Evolutionary conservation across 2,888 invertebrate species (phyloP), one percentile per base, ranked within the genome.

Genomic region (Clusia tigrina): DNA sequence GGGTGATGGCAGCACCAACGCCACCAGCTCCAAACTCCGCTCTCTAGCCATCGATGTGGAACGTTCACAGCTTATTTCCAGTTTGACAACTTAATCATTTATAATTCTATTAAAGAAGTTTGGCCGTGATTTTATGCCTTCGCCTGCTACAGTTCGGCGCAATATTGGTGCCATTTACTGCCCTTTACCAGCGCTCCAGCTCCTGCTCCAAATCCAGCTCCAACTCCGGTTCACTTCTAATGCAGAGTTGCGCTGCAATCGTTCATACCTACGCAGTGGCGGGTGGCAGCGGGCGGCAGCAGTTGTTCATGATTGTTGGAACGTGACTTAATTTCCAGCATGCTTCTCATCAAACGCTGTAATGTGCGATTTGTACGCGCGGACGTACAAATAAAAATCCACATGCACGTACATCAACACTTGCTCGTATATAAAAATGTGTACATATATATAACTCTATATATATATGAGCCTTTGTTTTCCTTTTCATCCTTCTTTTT

Each of bases 271-370:
- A 46, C 18, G 46, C n/a, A 46, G 18, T 3, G n/a, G 18, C n/a
- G n/a, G 18, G n/a, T 5, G 6, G 15, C 18, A 5, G 46, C 18
- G 18, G 18, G 46, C 46, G 32, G 69, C 66, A 71, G 66, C 79
- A 75, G 78, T 76, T 79, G 75, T 72, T 67, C 71, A 74, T 80
- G 79, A 81, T 79, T 80, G 81, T 71, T 71, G 71, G 74, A 77
- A 79, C 79, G 79, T 81, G 79, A 79, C 80, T 79, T 78, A 74
- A 81, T 79, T 79, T 80, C 71, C 77, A 75, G 70, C 72, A 6
- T 32, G n/a, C 12, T 32, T 32, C 32, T 32, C 32, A 32, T 6
- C 32, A 12, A 6, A 6, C 6, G 32, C 32, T 32, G 6, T 9
- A 12, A 12, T 12, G 32, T 12, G 32, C 6, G 32, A 9, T 32